Evolutionary conservation across 30 jellyfish, hydroid and myxozoan genomes (phyloP).

Genomic region (Turritopsis dohrnii): DNA sequence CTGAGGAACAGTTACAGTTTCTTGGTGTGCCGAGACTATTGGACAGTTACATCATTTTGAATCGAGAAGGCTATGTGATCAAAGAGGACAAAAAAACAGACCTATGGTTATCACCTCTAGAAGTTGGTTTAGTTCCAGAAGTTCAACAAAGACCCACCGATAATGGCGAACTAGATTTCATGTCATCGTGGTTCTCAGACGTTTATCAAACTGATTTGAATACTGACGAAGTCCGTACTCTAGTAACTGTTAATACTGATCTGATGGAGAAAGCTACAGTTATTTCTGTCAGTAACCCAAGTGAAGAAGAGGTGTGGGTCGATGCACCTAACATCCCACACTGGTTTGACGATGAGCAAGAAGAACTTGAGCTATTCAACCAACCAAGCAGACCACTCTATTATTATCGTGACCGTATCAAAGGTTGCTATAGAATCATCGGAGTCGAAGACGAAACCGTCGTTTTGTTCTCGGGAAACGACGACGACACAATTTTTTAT

Average conservation of each 20-base stretch:
- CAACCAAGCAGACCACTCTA: constrained; percentile 94
- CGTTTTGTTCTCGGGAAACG: constrained; percentile 92
- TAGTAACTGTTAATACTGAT: constrained; percentile 51
- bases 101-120: constrained; percentile 34
- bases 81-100: constrained; percentile 13
- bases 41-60: constrained; percentile 42
- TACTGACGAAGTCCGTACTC: constrained; percentile 53
- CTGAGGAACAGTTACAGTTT: constrained; percentile 27
- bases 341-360: constrained; percentile 81
- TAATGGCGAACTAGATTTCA: constrained; percentile 32
- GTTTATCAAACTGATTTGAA: constrained; percentile 39
- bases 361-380: constrained; percentile 68
- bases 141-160: constrained; percentile 12
- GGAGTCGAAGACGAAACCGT: constrained; percentile 99
- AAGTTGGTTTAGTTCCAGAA: constrained; percentile 21
- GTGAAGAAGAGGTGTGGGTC: constrained; percentile 89
- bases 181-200: constrained; percentile 74
- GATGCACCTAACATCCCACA: constrained; percentile 99
- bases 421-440: constrained; percentile 93
- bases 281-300: constrained; percentile 62
- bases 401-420: constrained; percentile 93
- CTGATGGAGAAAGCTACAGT: constrained; percentile 72
- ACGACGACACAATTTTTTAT: constrained; percentile 93
- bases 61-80: constrained; percentile 82
- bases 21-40: constrained; percentile 67